A percentile compares a stretch with the other conserved stretches of the same genome.
These are phyloP conservation scores for Caenorhabditis elegans DNA, from an alignment of 1,140 invertebrate genomes.

Conservation along the genomic window WBcel235 BX284603.4:4999501-5000000, in stretches of 20 bases:
- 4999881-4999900: constrained; percentile 7
- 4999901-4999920: background rate
- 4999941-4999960: constrained; percentile 14
- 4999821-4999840: constrained; percentile 4
- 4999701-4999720: constrained; percentile 23
- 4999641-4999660: constrained; percentile 15
- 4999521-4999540: background rate
- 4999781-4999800: background rate
- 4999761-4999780: background rate
- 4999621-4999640: constrained; percentile 7
- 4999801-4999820: background rate
- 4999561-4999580: background rate
- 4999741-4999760: constrained; percentile 3
- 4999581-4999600: background rate
- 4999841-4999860: constrained; percentile 8
- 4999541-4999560: background rate
- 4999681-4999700: background rate
- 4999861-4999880: constrained; percentile 11
- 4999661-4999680: constrained; percentile 15
- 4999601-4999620: constrained; percentile 11
- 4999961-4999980: background rate
- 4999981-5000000: background rate
- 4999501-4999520: background rate
- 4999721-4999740: background rate
- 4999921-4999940: too few relatives aligned